A percentile compares a stretch with the other conserved stretches of the same genome.
These are phyloP conservation scores for Drosophila carrolli DNA, from an alignment of 1,140 invertebrate genomes.

Conservation along the genomic window DNA sequence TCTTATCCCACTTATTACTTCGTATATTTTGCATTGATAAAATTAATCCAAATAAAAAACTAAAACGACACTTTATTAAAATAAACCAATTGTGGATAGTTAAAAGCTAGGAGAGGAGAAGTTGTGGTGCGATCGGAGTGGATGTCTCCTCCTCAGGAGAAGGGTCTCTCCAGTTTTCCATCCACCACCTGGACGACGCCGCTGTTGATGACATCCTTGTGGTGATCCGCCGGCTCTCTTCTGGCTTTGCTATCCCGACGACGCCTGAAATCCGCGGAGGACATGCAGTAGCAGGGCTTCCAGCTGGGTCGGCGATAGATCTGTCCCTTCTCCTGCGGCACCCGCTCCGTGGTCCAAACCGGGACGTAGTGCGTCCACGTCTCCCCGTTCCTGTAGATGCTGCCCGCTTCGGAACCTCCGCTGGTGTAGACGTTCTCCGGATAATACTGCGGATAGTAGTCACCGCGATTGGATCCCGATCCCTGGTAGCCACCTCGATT, in stretches of 20 bases:
- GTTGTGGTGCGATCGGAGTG: background rate
- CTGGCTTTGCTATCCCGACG: constrained; percentile 56
- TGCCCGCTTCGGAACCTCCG: constrained; percentile 35
- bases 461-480: constrained; percentile 12
- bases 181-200: constrained; percentile 62
- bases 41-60: background rate
- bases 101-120: background rate
- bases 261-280: constrained; percentile 61
- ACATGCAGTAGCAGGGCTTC: constrained; percentile 82
- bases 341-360: constrained; percentile 80
- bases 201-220: constrained; percentile 29
- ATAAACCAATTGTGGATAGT: background rate
- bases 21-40: background rate
- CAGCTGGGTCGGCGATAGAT: constrained; percentile 64
- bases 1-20: too few relatives aligned
- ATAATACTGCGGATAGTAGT: constrained; percentile 70
- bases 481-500: constrained; percentile 36
- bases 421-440: constrained; percentile 60
- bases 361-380: constrained; percentile 80
- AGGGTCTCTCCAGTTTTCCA: constrained; percentile 74
- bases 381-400: constrained; percentile 61
- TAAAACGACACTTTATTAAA: constrained; percentile 8
- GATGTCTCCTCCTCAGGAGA: constrained; percentile 40
- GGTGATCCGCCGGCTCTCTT: constrained; percentile 7
- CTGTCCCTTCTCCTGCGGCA: constrained; percentile 60